A percentile compares a stretch with the other conserved stretches of the same genome.
Evolutionary conservation across 2,888 invertebrate genomes (phyloP).

Genomic region (Heliconius charithonia): DNA sequence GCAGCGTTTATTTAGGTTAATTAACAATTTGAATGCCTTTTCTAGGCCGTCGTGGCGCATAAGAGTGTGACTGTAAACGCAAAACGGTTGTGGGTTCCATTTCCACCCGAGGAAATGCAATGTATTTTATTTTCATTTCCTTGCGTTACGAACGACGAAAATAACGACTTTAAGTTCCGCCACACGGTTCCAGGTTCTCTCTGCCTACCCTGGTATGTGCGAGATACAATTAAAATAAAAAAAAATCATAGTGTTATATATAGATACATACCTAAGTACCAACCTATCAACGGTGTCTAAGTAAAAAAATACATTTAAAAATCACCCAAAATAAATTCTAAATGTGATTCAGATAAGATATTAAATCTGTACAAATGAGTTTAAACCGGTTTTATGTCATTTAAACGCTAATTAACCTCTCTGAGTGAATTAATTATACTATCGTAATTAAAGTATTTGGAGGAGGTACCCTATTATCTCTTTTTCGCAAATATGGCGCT

Average conservation of each 20-base stretch:
- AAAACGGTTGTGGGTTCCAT: too few species aligned
- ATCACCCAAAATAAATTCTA: neutral
- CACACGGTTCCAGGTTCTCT: too few species aligned
- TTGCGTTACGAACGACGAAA: too few species aligned
- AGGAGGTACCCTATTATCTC: neutral
- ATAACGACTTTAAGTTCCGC: too few species aligned
- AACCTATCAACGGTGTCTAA: neutral
- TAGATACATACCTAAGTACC: neutral
- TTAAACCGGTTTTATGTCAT: neutral
- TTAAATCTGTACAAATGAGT: neutral
- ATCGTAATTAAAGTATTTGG: slow-evolving; percentile 5
- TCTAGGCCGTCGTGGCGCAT: too few species aligned
- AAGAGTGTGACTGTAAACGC: too few species aligned
- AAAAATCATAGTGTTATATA: neutral
- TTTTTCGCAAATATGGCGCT: neutral
- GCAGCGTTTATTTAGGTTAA: too few species aligned
- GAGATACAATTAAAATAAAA: too few species aligned
- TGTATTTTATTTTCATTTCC: too few species aligned
- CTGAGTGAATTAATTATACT: neutral
- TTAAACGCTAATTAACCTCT: neutral
- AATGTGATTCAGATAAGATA: neutral
- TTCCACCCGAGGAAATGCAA: too few species aligned
- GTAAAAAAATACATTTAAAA: neutral
- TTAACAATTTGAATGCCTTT: too few species aligned
- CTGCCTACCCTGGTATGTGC: too few species aligned